Conservation (phyloP, 2,797 vertebrate species). For the Micropoecilia bifurca region DNA sequence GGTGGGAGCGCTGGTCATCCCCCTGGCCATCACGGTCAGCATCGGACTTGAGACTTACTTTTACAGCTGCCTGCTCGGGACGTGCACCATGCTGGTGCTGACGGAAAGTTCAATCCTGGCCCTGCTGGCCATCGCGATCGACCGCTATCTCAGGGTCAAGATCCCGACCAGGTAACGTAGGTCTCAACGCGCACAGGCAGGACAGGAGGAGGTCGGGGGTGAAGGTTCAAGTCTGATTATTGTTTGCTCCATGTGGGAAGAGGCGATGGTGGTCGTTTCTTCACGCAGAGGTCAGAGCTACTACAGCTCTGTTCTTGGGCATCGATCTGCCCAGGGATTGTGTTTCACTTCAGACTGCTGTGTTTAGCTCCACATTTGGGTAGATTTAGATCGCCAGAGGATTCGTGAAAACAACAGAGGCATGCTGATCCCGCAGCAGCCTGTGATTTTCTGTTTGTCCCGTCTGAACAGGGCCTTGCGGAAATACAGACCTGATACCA, state of each 20-base stretch:
- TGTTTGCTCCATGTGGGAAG: not conserved
- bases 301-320: constrained; percentile 10
- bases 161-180: constrained; percentile 92
- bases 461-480: not conserved
- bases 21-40: constrained; percentile 94
- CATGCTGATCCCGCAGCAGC: constrained; percentile 23
- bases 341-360: constrained; percentile 36
- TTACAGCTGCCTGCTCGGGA: constrained; percentile 95
- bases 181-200: not conserved
- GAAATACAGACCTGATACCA: not conserved
- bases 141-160: constrained; percentile 97
- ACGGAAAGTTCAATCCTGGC: constrained; percentile 99
- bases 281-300: constrained; percentile 3
- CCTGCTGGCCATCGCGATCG: constrained; percentile 94
- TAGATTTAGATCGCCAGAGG: constrained; percentile 20
- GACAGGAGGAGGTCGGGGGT: fast-evolving
- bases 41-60: constrained; percentile 92
- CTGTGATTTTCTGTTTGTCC: not conserved
- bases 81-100: constrained; percentile 94
- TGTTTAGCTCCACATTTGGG: not conserved
- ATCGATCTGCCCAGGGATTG: constrained; percentile 36
- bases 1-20: constrained; percentile 94
- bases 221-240: not conserved
- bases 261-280: not conserved
- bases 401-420: constrained; percentile 25